Conservation (phyloP, 2,113 vertebrate species). For the Solea senegalensis region DNA sequence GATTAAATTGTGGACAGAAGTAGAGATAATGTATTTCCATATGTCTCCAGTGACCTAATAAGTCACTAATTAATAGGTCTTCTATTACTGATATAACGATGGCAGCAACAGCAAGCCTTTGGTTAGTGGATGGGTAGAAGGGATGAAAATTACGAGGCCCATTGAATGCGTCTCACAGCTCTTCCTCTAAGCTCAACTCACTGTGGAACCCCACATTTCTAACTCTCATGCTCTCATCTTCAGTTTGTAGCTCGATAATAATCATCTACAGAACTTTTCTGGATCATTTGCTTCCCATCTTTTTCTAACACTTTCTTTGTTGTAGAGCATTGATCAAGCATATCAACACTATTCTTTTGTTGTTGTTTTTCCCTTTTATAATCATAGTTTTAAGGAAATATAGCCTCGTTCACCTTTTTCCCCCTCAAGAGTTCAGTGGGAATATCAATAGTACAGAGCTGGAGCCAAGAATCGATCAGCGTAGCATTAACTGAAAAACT, state of each 20-base stretch:
- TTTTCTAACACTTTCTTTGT: background rate
- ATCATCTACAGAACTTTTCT: background rate
- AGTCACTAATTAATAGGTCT: too few species aligned
- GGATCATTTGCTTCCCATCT: background rate
- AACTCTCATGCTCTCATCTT: background rate
- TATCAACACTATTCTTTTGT: too few species aligned
- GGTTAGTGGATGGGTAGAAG: too few species aligned
- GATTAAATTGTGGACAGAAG: constrained; percentile 1
- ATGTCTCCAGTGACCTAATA: too few species aligned
- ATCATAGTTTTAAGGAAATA: background rate
- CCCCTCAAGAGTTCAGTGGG: background rate
- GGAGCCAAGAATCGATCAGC: background rate
- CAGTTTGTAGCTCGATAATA: background rate
- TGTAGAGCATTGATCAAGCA: too few species aligned
- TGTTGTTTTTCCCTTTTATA: background rate
- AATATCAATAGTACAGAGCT: background rate
- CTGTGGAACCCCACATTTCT: too few species aligned
- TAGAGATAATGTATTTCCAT: background rate
- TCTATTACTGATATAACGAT: too few species aligned
- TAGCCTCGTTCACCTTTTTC: background rate
- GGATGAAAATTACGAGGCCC: too few species aligned
- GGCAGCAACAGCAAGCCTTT: too few species aligned
- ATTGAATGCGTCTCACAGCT: too few species aligned
- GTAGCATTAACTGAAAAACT: background rate
- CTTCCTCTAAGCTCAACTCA: too few species aligned